A percentile compares a stretch with the other conserved stretches of the same genome.
phyloP scores from a whole-genome alignment of 30 jellyfish, hydroid and myxozoan genomes.

The Nemopilema nomurai region DNA sequence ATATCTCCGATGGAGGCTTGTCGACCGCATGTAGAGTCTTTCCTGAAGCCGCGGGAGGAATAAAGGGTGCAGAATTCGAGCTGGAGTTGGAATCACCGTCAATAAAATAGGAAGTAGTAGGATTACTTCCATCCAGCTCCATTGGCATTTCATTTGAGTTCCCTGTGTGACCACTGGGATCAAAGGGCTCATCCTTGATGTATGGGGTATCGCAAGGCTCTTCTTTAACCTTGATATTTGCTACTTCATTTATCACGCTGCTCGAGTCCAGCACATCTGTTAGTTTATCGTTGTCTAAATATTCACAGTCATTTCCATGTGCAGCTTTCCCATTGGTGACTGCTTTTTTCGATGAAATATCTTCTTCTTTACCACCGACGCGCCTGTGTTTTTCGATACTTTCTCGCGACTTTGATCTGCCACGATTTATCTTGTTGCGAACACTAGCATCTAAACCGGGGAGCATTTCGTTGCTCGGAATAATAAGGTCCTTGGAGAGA shows the following conservation, averaged over 20 bases:
- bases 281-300: background rate
- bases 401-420: constrained; percentile 45
- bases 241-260: background rate
- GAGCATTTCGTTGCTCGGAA: constrained; percentile 19
- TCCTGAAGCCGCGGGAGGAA: constrained; percentile 87
- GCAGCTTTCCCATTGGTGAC: background rate
- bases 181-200: constrained; percentile 62
- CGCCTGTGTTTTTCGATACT: constrained; percentile 45
- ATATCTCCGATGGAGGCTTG: constrained; percentile 87
- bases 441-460: constrained; percentile 55
- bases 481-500: constrained; percentile 20
- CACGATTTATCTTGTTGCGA: constrained; percentile 18
- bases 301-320: background rate
- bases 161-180: constrained; percentile 11
- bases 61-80: constrained; percentile 32
- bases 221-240: constrained; percentile 14
- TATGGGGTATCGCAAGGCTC: constrained; percentile 23
- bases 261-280: background rate
- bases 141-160: constrained; percentile 28
- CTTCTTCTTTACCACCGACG: constrained; percentile 51
- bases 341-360: constrained; percentile 11
- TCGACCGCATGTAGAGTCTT: constrained; percentile 32
- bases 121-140: constrained; percentile 28
- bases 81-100: constrained; percentile 47
- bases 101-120: too few species aligned